These are phyloP conservation scores for Eustalomyia histrio DNA, from an alignment of 2,888 invertebrate species.

Conservation along the genomic window DNA sequence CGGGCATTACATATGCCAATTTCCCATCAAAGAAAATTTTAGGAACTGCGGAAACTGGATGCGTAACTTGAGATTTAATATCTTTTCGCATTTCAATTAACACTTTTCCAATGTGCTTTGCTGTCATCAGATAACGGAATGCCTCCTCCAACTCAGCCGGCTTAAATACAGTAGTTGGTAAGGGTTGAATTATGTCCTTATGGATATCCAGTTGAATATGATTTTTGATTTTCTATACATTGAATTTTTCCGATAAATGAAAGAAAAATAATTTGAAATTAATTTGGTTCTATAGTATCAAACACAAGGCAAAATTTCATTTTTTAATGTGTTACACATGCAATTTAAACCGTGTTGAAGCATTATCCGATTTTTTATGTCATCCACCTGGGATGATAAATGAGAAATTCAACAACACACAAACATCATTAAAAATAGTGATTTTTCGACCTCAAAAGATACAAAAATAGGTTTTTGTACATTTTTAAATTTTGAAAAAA, in stretches of 20 bases:
- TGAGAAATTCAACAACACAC: no score
- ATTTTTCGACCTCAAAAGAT: no score
- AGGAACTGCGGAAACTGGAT: constrained; percentile 73
- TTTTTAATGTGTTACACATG: no score
- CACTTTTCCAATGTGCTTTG: constrained; percentile 91
- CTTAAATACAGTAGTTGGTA: constrained; percentile 84
- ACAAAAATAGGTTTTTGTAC: no score
- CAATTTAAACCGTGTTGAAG: no score
- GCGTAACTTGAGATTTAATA: constrained; percentile 68
- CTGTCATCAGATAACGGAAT: constrained; percentile 83
- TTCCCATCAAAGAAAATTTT: constrained; percentile 75
- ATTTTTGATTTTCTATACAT: constrained; percentile 78
- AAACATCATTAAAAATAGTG: no score
- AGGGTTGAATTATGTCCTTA: constrained; percentile 85
- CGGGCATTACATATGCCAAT: constrained; percentile 83
- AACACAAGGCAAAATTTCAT: no score
- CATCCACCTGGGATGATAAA: no score
- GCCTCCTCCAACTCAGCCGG: constrained; percentile 86
- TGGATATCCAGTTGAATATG: constrained; percentile 84
- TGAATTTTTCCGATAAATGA: background rate
- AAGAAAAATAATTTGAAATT: background rate
- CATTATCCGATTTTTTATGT: no score
- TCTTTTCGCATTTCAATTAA: constrained; percentile 78
- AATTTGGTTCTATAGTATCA: no score
- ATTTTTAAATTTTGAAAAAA: no score